Conservation (phyloP, 2,888 invertebrate genomes). For the Dendrolimus pini region DNA sequence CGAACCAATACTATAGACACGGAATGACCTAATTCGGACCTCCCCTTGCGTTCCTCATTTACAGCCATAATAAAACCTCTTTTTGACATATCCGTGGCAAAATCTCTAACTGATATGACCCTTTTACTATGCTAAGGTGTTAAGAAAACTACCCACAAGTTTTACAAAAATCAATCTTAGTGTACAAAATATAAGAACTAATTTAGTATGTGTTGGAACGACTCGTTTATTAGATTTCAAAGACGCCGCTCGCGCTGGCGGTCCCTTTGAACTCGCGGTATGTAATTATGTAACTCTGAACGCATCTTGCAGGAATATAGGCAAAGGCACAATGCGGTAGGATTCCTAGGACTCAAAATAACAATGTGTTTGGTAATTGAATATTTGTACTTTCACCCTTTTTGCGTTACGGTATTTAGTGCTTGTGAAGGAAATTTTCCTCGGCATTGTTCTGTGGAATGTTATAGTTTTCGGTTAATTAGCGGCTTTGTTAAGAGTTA, state of each 20-base stretch:
- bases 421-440: too few species aligned
- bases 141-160: conserved; percentile 40
- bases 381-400: conserved; percentile 12
- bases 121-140: conserved; percentile 67
- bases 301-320: background rate
- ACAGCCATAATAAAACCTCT: conserved; percentile 71
- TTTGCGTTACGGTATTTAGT: background rate
- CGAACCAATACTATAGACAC: conserved; percentile 17
- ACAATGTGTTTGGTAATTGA: conserved; percentile 16
- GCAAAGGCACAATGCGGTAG: conserved; percentile 18
- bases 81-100: conserved; percentile 77
- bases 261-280: conserved; percentile 48
- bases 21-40: conserved; percentile 54
- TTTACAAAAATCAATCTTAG: conserved; percentile 23
- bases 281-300: background rate
- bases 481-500: too few species aligned
- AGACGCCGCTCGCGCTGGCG: conserved; percentile 61
- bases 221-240: conserved; percentile 70
- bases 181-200: rapidly evolving
- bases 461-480: too few species aligned
- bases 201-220: conserved; percentile 13
- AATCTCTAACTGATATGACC: conserved; percentile 74
- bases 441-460: too few species aligned
- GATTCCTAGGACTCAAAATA: conserved; percentile 42
- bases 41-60: conserved; percentile 67